Base-by-base conservation (phyloP, 2,888 invertebrate genomes). In the Neoscelio sp. region DNA sequence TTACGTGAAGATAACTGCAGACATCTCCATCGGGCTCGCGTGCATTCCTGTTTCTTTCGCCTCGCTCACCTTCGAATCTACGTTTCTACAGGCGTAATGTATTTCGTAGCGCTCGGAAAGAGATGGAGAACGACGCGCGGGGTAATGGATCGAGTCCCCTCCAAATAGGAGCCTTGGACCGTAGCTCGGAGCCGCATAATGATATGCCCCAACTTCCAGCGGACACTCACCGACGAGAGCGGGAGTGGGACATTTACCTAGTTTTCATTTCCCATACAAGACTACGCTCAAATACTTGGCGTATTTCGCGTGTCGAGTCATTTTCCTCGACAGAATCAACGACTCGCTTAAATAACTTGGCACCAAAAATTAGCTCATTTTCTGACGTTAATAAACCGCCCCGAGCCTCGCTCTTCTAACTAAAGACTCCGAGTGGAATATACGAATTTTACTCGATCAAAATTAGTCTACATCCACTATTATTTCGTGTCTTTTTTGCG, bases 161-260 rank as follows among this genome's bases (percentile, higher is more conserved):
- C 82, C 84, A 84, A 84, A 84, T 83, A 84, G 79, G 70, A 46
- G 58, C 74, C 79, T 13, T 58, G 33, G 50, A 40, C 38, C 44
- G 56, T 44, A 44, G 18, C 18, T 17, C 7, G 13, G 58, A 52
- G 42, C 48, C 52, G 44, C 76, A 28, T 77, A 77, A 77, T 71
- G 58, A 77, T 50, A 30, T 64, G 42, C 18, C 52, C 42, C 56
- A 56, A 26, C 23, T 56, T 38, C 7, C 12, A 46, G 33, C 68
- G 35, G 76, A 56, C 70, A 71, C 65, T 73, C 62, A 35, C 52
- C 15, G 50, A 6, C 33, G 15, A 62, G 33, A 58, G 28, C 18
- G 42, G 56, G 40, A 35, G 46, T 28, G 46, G 40, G 42, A 68
- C 68, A 48, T 68, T 76, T 62, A 42, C 60, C 65, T 67, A 56